phyloP scores from a whole-genome alignment of 1,140 invertebrate species.

The Drosophila elegans region DNA sequence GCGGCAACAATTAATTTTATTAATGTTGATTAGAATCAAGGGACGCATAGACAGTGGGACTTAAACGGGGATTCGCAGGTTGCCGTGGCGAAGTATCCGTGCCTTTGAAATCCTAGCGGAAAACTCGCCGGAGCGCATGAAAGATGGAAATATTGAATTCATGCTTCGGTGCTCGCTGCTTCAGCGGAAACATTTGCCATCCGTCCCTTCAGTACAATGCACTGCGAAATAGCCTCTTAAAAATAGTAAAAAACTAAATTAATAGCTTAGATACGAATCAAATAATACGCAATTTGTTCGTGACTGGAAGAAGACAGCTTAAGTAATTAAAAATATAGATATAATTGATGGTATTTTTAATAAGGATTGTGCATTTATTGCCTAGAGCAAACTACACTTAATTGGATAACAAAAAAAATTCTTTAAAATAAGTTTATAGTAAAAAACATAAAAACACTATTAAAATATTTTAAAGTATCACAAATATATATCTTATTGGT shows the following conservation, averaged over 20 bases:
- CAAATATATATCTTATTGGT: neutral
- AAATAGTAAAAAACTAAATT: too few relatives aligned
- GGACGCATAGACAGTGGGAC: conserved; percentile 31
- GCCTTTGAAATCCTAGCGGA: conserved; percentile 23
- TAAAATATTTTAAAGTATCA: neutral
- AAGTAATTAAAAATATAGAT: too few relatives aligned
- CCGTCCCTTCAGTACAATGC: neutral
- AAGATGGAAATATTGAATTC: conserved; percentile 65
- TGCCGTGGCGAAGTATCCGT: conserved; percentile 51
- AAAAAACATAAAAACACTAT: too few relatives aligned
- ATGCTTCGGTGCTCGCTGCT: conserved; percentile 52
- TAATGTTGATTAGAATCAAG: conserved; percentile 82
- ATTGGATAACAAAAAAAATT: too few relatives aligned
- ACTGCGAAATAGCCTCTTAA: neutral
- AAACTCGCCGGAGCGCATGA: conserved; percentile 33
- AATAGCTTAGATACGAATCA: too few relatives aligned
- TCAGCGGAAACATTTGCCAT: conserved; percentile 16
- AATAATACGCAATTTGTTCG: too few relatives aligned
- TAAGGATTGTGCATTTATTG: too few relatives aligned
- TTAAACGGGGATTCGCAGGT: conserved; percentile 16
- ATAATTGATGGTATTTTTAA: too few relatives aligned
- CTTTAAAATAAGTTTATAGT: too few relatives aligned
- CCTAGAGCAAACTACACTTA: too few relatives aligned
- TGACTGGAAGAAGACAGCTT: too few relatives aligned
- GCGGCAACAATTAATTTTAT: conserved; percentile 82